Base-by-base conservation (phyloP, 2,888 invertebrate species). In the Phengaris arion region DNA sequence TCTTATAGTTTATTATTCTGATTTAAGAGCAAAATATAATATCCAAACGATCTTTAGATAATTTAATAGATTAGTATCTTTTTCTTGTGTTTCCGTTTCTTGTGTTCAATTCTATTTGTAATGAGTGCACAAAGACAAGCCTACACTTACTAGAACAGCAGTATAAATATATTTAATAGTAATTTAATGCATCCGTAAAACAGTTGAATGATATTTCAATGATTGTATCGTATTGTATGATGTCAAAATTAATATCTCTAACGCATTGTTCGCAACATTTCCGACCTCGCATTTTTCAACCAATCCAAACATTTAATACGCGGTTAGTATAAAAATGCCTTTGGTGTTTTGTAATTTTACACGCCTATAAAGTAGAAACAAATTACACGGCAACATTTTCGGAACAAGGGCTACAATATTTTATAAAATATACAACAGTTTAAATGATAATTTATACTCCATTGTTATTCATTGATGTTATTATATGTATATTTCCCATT, bases 381-480 rank as follows among this genome's bases (percentile, higher is more conserved):
- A 89, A 88, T 86, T 85, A 85, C 85, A 87, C 81, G 85, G 81
- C 79, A 78, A 81, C 82, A 81, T 79, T 82, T 88, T 86, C 84
- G 85, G 85, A 88, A 85, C 87, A 86, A 88, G 87, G 87, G 89
- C 90, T 88, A 89, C 91, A 92, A 91, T 91, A 93, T 92, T 90
- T 91, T 92, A 92, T 92, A 92, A 93, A 92, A 92, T 92, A 92
- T 90, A 92, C 91, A 91, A 91, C 92, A 91, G 92, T 92, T 92
- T 92, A 92, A 91, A 93, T 92, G 93, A 93, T 93, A 93, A 93
- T 93, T 93, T 93, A 93, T 93, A 92, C 90, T 86, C 93, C 92
- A 93, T 93, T 93, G 93, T 93, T 93, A 93, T 93, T 93, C 93
- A 93, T 93, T 93, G 93, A 92, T 92, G 92, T 93, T 93, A 93